Evolutionary conservation across 2,797 vertebrate genomes (phyloP).

Genomic region (Gadopsis marmoratus): DNA sequence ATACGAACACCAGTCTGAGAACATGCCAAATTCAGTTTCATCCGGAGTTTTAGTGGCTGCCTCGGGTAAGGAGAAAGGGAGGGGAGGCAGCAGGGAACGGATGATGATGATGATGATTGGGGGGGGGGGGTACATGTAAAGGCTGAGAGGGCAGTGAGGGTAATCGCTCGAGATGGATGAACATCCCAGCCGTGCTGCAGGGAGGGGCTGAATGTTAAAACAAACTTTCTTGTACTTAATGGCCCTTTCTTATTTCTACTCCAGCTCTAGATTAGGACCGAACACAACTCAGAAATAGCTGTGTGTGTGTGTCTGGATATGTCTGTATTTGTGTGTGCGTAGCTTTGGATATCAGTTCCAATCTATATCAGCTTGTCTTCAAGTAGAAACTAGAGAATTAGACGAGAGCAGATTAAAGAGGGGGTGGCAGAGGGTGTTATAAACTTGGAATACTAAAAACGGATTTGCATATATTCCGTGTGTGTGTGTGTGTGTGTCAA

Average conservation of each 20-base stretch:
- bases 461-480: background rate
- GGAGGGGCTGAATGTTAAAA: conserved; percentile 40
- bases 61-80: conserved; percentile 34
- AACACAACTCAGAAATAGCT: conserved; percentile 32
- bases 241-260: conserved; percentile 35
- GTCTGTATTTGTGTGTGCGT: background rate
- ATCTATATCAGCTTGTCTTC: conserved; percentile 33
- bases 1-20: conserved; percentile 45
- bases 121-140: conserved; percentile 18
- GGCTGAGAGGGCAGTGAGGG: conserved; percentile 37
- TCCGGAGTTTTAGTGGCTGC: conserved; percentile 50
- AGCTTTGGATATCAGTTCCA: conserved; percentile 15
- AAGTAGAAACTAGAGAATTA: conserved; percentile 20
- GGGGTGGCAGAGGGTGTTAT: background rate
- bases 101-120: background rate
- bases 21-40: conserved; percentile 63
- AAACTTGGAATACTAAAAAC: conserved; percentile 2
- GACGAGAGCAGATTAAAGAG: conserved; percentile 31
- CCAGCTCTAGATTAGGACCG: conserved; percentile 29
- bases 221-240: conserved; percentile 47
- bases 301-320: conserved; percentile 3
- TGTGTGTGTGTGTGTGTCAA: background rate
- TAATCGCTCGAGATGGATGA: conserved; percentile 56
- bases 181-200: conserved; percentile 12
- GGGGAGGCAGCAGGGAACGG: background rate